Evolutionary conservation across 1,140 invertebrate species (phyloP).

Genomic region (Procambarus virginalis): DNA sequence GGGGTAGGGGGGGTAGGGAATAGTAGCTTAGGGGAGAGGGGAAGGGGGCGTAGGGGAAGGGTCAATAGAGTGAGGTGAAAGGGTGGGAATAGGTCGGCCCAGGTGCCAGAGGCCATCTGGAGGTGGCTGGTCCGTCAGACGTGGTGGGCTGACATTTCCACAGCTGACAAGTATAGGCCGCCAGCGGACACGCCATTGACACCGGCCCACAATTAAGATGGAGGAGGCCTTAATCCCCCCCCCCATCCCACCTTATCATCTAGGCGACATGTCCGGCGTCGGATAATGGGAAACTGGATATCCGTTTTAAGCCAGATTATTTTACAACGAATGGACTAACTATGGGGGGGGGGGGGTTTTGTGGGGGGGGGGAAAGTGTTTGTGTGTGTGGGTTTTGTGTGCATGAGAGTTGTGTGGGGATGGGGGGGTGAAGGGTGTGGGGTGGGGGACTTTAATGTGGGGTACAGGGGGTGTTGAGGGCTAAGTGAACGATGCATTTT

Average conservation of each 20-base stretch:
- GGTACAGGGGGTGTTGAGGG: too few species aligned
- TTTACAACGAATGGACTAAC: neutral
- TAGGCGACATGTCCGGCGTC: neutral
- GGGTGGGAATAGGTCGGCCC: neutral
- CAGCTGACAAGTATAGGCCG: slow-evolving; percentile 17
- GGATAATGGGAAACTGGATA: neutral
- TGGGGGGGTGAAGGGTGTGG: too few species aligned
- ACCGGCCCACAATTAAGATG: neutral
- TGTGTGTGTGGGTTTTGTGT: too few species aligned
- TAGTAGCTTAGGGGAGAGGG: neutral
- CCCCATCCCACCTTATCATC: slow-evolving; percentile 12
- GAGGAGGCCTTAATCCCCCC: too few species aligned
- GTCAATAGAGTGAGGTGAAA: neutral
- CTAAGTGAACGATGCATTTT: too few species aligned
- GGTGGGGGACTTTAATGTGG: too few species aligned
- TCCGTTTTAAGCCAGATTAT: neutral
- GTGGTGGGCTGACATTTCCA: neutral
- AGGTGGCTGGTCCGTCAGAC: neutral
- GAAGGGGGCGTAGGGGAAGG: neutral
- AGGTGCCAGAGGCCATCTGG: neutral
- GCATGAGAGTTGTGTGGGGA: too few species aligned
- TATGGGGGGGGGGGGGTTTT: too few species aligned
- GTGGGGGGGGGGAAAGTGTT: too few species aligned
- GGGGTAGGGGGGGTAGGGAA: too few species aligned
- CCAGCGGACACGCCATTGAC: neutral